A percentile compares a stretch with the other conserved stretches of the same genome.
These are phyloP conservation scores for Atta colombica DNA, from an alignment of 1,140 invertebrate species.

Conservation along the genomic window DNA sequence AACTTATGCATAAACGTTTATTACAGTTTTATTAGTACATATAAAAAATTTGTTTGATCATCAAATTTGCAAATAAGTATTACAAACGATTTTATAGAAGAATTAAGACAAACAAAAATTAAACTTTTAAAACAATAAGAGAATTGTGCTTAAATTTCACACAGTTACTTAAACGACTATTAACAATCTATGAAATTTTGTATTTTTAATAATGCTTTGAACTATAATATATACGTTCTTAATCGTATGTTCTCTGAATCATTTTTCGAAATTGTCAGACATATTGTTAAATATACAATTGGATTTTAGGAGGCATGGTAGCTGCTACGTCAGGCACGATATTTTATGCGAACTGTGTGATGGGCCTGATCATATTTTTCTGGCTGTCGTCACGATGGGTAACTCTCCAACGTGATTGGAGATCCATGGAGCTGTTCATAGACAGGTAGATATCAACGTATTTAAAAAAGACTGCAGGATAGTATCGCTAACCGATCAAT, in stretches of 20 bases:
- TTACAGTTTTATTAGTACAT: no score
- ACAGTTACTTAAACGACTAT: no score
- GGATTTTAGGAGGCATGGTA: slow-evolving; percentile 83
- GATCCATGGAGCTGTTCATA: slow-evolving; percentile 83
- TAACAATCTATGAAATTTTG: no score
- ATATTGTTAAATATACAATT: neutral
- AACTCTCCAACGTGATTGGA: slow-evolving; percentile 83
- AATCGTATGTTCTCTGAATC: neutral
- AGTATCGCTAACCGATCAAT: slow-evolving; percentile 20
- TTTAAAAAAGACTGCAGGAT: neutral
- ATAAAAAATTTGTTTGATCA: no score
- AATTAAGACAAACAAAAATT: no score
- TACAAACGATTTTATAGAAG: no score
- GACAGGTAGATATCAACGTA: slow-evolving; percentile 77
- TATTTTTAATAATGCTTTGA: no score
- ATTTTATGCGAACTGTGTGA: slow-evolving; percentile 86
- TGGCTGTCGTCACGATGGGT: slow-evolving; percentile 83
- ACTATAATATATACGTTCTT: neutral
- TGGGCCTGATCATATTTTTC: slow-evolving; percentile 83
- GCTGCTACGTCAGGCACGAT: slow-evolving; percentile 85
- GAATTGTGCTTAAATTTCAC: no score
- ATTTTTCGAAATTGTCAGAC: neutral
- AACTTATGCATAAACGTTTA: no score
- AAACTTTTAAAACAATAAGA: no score
- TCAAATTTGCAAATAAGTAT: no score